Base-by-base conservation (phyloP, 2,888 invertebrate species). In the Neoascia interrupta region DNA sequence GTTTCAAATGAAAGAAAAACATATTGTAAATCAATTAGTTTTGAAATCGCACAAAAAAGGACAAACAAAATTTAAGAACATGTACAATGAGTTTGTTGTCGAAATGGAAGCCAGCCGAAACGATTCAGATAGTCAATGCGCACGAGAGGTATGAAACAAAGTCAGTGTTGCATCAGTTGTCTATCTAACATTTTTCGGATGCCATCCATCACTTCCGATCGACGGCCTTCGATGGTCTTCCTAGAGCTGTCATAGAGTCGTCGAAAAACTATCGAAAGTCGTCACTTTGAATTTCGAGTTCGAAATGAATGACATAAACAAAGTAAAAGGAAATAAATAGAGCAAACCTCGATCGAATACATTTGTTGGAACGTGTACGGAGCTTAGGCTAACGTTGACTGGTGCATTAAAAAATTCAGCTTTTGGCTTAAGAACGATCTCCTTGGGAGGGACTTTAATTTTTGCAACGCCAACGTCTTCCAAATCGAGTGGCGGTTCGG, bases 341-440 rank as follows among this genome's bases (percentile, higher is more conserved):
- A 82, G 88, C 90, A 90, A 90, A 94, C 94, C 94, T 92, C 95
- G 92, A 85, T 97, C 96, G 88, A 95, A 98, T 69, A 98, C 97
- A 89, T 97, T 98, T 76, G 97, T 97, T 26, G 98, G 98, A 47
- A 98, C 96, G 87, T 98, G 98, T 37, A 98, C 96, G 80, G 97
- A 95, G 85, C 96, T 96, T 86, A 93, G 91, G 86, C 92, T 94
- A 36, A 92, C 92, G 87, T 96, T 96, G 21, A 94, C 93, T 21
- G 92, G 91, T 79, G 93, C 92, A 85, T 94, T 92, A 81, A 94
- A 94, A 88, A 96, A 97, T 85, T 96, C 94, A 28, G 91, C 89
- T 87, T 94, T 94, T 82, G 91, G 91, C 72, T 91, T 91, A 73
- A 95, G 88, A 47, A 92, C 91, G 75, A 94, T 92, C 83, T 91